phyloP scores from a whole-genome alignment of 1,140 invertebrate species.

The Philotrypesis tridentata region DNA sequence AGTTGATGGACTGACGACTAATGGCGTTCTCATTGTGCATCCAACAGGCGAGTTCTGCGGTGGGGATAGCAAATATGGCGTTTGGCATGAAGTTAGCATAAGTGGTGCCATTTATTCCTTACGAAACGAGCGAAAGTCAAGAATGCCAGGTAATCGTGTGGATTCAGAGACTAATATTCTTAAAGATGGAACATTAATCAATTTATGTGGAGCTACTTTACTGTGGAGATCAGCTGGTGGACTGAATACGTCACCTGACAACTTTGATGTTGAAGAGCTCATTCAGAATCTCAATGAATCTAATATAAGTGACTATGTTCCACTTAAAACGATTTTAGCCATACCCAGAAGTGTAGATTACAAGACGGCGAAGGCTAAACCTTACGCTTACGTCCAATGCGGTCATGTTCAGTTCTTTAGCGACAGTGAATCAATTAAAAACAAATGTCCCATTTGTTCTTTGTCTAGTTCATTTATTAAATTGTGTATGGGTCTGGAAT shows the following conservation, averaged over 20 bases:
- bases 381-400: constrained; percentile 98
- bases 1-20: constrained; percentile 97
- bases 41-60: constrained; percentile 88
- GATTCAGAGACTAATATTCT: constrained; percentile 92
- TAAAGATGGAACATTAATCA: constrained; percentile 97
- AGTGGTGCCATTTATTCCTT: constrained; percentile 96
- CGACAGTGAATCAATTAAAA: constrained; percentile 89
- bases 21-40: constrained; percentile 97
- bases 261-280: constrained; percentile 91
- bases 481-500: constrained; percentile 96
- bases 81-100: constrained; percentile 98
- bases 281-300: constrained; percentile 98
- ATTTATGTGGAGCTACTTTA: constrained; percentile 98
- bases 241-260: constrained; percentile 93
- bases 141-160: constrained; percentile 87
- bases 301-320: constrained; percentile 93
- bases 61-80: constrained; percentile 82
- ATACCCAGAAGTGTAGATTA: constrained; percentile 91
- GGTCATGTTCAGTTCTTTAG: constrained; percentile 97
- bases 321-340: constrained; percentile 91
- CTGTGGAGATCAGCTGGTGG: constrained; percentile 98
- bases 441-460: constrained; percentile 95
- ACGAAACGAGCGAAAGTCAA: constrained; percentile 93
- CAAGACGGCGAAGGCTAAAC: constrained; percentile 84
- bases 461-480: constrained; percentile 88